These are phyloP conservation scores for Diplazon laetatorius DNA, from an alignment of 2,888 invertebrate genomes.

Conservation along the genomic window DNA sequence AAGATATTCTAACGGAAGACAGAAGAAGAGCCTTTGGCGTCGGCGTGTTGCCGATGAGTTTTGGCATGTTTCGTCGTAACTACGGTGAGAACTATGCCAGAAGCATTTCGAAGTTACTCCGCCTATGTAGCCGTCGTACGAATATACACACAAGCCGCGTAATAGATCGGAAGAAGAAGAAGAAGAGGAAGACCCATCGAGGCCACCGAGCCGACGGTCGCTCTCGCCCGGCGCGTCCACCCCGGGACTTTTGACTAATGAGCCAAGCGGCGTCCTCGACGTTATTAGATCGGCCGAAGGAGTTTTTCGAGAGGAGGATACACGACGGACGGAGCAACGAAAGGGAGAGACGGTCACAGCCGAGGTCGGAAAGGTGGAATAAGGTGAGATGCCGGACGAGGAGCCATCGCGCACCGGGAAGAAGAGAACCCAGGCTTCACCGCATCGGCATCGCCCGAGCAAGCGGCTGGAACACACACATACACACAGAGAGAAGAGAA, in stretches of 20 bases:
- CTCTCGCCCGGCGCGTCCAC: constrained; percentile 53
- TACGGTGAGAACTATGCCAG: constrained; percentile 2
- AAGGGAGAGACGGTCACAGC: constrained; percentile 25
- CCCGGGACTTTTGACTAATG: constrained; percentile 81
- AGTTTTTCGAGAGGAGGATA: constrained; percentile 79
- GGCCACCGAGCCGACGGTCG: constrained; percentile 48
- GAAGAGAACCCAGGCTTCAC: constrained; percentile 46
- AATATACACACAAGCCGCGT: constrained; percentile 35
- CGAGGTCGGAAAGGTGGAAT: constrained; percentile 55
- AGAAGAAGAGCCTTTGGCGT: no score
- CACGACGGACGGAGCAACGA: constrained; percentile 60
- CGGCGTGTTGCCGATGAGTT: constrained; percentile 26
- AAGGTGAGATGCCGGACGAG: constrained; percentile 43
- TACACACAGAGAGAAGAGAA: constrained; percentile 38
- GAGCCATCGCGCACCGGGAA: constrained; percentile 34
- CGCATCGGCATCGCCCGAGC: constrained; percentile 52
- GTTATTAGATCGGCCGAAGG: constrained; percentile 82
- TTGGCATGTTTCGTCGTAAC: constrained; percentile 28
- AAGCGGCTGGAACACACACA: constrained; percentile 46
- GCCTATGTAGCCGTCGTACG: constrained; percentile 7
- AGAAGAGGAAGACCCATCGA: constrained; percentile 49
- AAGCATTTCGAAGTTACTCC: constrained; percentile 1
- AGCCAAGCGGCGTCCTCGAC: constrained; percentile 82
- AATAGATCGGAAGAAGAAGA: constrained; percentile 56
- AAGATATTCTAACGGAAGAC: no score